Evolutionary conservation across 2,888 invertebrate genomes (phyloP).

Genomic region (Cinara cedri): DNA sequence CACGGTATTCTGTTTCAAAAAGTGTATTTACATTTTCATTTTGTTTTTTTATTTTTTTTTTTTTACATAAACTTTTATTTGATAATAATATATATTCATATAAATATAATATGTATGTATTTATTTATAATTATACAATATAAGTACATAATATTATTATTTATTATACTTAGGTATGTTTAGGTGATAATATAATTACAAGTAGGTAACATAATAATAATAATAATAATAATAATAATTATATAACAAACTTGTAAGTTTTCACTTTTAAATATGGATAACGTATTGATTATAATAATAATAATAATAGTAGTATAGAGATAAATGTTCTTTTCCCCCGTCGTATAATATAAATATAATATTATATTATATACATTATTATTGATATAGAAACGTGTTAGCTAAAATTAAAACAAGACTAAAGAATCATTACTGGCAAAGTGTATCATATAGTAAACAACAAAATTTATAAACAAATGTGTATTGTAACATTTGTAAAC

Average conservation of each 20-base stretch:
- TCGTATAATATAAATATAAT: conserved; percentile 29
- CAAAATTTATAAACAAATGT: too few relatives aligned
- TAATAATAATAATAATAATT: neutral
- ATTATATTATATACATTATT: too few relatives aligned
- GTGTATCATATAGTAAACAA: too few relatives aligned
- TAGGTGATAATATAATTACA: conserved; percentile 25
- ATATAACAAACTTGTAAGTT: conserved; percentile 30
- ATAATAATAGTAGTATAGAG: neutral
- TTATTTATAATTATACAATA: neutral
- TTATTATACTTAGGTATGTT: conserved; percentile 2
- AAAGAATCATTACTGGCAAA: too few relatives aligned
- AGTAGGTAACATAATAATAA: conserved; percentile 14
- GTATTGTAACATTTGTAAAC: too few relatives aligned
- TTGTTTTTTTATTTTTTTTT: conserved; percentile 13
- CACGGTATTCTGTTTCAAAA: conserved; percentile 20
- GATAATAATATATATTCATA: conserved; percentile 24
- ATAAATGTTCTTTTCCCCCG: neutral
- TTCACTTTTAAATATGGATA: conserved; percentile 35
- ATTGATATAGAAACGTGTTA: conserved; percentile 32
- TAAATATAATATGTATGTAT: conserved; percentile 10
- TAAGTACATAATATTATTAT: neutral
- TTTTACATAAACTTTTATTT: conserved; percentile 33
- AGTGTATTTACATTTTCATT: conserved; percentile 54
- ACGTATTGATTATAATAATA: conserved; percentile 27
- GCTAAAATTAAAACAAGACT: conserved; percentile 37